These are phyloP conservation scores for Trachymyrmex cornetzi DNA, from an alignment of 1,140 invertebrate species.

Conservation along the genomic window DNA sequence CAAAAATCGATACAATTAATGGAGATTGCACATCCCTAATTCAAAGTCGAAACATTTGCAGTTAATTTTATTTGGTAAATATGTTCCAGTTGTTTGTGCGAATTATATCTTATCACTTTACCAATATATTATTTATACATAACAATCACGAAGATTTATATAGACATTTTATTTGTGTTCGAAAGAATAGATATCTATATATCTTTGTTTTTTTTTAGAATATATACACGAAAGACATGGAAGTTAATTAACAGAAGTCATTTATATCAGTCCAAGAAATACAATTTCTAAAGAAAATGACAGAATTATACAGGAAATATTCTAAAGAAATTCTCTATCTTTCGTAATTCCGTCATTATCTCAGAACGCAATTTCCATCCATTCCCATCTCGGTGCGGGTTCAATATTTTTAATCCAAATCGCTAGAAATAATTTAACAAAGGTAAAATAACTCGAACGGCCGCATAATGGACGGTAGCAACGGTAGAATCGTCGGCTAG, in stretches of 20 bases:
- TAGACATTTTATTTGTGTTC: no score
- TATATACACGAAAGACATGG: neutral
- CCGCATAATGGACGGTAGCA: slow-evolving; percentile 61
- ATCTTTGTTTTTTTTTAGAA: neutral
- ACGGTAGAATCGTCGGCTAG: slow-evolving; percentile 67
- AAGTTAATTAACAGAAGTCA: neutral
- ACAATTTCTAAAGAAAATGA: neutral
- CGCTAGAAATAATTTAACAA: slow-evolving; percentile 39
- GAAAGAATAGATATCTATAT: no score
- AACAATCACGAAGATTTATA: no score
- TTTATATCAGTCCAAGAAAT: neutral
- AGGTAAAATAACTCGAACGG: slow-evolving; percentile 32
- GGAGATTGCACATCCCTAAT: no score
- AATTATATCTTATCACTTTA: no score
- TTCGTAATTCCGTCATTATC: slow-evolving; percentile 48
- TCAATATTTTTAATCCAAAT: slow-evolving; percentile 55
- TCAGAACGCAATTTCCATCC: slow-evolving; percentile 34
- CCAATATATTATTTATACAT: no score
- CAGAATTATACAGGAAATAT: slow-evolving; percentile 52
- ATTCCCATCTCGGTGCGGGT: slow-evolving; percentile 35
- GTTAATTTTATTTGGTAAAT: no score
- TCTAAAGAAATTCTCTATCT: slow-evolving; percentile 22
- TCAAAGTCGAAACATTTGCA: no score
- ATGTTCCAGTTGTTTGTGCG: no score
- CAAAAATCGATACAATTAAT: no score